These are phyloP conservation scores for Petrosia ficiformis DNA, from an alignment of 37 sponge, comb jelly and placozoan genomes.

Conservation along the genomic window DNA sequence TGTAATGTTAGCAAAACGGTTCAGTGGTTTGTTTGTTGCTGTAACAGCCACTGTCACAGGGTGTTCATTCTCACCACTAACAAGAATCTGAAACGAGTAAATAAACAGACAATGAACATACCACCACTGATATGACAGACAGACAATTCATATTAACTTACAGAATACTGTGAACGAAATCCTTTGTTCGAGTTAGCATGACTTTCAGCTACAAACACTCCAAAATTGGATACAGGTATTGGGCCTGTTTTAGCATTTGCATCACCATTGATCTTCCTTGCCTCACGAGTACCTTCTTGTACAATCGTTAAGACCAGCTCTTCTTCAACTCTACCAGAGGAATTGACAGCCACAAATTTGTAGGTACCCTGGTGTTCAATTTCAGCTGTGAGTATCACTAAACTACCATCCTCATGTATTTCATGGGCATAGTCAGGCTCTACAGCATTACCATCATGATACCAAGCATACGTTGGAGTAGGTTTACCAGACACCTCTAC, in stretches of 20 bases:
- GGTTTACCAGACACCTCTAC: too few relatives aligned
- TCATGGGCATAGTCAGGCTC: constrained; percentile 44
- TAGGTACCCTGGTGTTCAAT: constrained; percentile 32
- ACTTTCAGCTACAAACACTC: constrained; percentile 15
- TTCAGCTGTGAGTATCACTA: constrained; percentile 26
- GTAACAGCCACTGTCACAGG: constrained; percentile 7
- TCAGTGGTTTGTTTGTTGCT: constrained; percentile 13
- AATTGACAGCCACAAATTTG: constrained; percentile 30
- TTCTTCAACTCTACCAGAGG: constrained; percentile 4
- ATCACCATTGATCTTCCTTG: not conserved
- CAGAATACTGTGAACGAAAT: constrained; percentile 26
- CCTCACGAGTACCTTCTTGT: not conserved
- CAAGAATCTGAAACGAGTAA: not conserved
- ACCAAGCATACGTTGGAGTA: too few relatives aligned
- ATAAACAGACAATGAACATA: too few relatives aligned
- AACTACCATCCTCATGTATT: constrained; percentile 17
- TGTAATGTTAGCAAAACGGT: constrained; percentile 44
- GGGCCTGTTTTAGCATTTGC: not conserved
- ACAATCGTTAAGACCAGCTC: not conserved
- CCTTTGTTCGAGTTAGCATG: constrained; percentile 33
- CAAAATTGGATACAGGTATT: constrained; percentile 25
- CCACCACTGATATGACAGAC: too few relatives aligned
- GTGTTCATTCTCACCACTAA: constrained; percentile 3
- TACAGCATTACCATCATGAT: too few relatives aligned
- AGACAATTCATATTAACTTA: constrained; percentile 6